A percentile compares a stretch with the other conserved stretches of the same genome.
phyloP scores from a whole-genome alignment of 2,797 vertebrate genomes.

The Hypotaenidia okinawae region DNA sequence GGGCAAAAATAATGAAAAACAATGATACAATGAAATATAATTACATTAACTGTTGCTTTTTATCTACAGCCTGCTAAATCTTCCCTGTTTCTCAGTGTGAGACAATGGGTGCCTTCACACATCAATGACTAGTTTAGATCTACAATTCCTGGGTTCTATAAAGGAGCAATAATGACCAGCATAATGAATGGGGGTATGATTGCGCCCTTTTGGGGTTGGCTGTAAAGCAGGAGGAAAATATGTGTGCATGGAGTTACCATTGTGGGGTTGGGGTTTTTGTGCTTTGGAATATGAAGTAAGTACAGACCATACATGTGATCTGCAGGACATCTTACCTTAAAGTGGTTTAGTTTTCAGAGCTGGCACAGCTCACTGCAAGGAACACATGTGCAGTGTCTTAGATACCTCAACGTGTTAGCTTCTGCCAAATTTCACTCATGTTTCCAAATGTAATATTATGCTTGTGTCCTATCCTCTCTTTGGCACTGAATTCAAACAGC shows the following conservation, averaged over 20 bases:
- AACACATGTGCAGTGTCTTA: conserved; percentile 51
- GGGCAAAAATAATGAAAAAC: neutral
- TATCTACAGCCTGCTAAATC: neutral
- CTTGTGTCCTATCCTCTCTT: conserved; percentile 49
- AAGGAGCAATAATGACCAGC: neutral
- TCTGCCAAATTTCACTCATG: conserved; percentile 67
- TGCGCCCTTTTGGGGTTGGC: neutral
- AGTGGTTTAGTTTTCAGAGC: conserved; percentile 8
- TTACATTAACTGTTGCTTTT: neutral
- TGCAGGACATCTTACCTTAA: conserved; percentile 29
- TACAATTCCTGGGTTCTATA: neutral
- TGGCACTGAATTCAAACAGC: conserved; percentile 56
- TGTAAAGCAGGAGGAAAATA: neutral
- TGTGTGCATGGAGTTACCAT: neutral
- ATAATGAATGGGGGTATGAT: neutral
- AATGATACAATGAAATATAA: neutral
- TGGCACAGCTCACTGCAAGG: conserved; percentile 34
- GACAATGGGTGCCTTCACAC: neutral
- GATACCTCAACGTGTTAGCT: conserved; percentile 5
- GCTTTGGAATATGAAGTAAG: neutral
- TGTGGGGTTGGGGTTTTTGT: neutral
- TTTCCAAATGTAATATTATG: conserved; percentile 72
- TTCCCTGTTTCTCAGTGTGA: neutral
- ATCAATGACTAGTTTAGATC: neutral
- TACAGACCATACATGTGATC: neutral